These are phyloP conservation scores for Eulemur albifrons DNA, from an alignment of 2,797 vertebrate species.

Conservation along the genomic window DNA sequence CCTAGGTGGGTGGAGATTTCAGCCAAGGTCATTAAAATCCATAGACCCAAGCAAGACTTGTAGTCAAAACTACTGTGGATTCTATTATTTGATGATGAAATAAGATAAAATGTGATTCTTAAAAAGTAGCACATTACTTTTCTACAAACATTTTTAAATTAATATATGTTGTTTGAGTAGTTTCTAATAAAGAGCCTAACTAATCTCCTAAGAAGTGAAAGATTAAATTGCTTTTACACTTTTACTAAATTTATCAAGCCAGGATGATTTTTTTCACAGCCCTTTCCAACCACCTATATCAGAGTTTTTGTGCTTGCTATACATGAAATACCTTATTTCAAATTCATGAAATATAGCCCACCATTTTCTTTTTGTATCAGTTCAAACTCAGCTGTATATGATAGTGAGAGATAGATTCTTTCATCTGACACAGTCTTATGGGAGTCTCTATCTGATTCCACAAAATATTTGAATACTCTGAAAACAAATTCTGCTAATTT, in stretches of 20 bases:
- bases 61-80: neutral
- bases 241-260: neutral
- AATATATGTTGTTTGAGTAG: constrained; percentile 6
- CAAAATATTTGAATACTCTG: neutral
- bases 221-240: neutral
- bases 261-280: neutral
- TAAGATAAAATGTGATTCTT: neutral
- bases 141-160: constrained; percentile 14
- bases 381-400: neutral
- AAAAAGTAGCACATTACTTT: constrained; percentile 11
- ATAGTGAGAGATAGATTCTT: neutral
- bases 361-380: neutral
- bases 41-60: neutral
- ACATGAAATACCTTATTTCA: neutral
- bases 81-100: neutral
- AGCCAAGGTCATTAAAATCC: neutral
- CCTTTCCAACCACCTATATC: neutral
- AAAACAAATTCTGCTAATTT: neutral
- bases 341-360: neutral
- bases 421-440: neutral
- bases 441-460: neutral
- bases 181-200: neutral
- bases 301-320: neutral
- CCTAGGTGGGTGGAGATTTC: neutral
- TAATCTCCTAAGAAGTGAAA: neutral